Evolutionary conservation across 2,797 vertebrate species (phyloP).

Genomic region (Sebastiscus albofasciatus): DNA sequence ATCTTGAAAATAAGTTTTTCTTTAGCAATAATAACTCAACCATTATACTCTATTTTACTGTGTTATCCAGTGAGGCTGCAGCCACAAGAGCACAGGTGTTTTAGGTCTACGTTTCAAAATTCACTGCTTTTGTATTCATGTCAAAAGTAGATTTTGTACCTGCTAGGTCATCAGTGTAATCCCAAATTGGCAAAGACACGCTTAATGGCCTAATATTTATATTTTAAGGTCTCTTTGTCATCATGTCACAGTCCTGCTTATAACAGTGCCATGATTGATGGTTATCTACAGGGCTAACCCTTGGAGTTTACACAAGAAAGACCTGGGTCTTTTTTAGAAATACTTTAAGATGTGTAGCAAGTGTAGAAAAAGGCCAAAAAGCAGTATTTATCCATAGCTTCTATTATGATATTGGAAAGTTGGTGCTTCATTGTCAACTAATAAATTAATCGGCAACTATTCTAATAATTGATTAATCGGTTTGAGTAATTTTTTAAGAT

Average conservation of each 20-base stretch:
- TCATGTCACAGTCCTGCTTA: constrained; percentile 24
- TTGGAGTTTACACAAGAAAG: constrained; percentile 21
- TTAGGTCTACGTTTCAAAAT: constrained; percentile 19
- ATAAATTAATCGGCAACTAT: too few species aligned
- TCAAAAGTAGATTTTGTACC: constrained; percentile 18
- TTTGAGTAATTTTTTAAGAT: too few species aligned
- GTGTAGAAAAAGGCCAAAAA: background rate
- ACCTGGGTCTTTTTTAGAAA: background rate
- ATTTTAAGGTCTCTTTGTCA: constrained; percentile 33
- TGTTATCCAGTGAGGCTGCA: background rate
- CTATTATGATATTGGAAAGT: background rate
- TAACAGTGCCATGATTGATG: constrained; percentile 30
- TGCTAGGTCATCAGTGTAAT: constrained; percentile 12
- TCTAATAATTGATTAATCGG: too few species aligned
- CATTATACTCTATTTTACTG: background rate
- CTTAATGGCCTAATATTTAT: constrained; percentile 41
- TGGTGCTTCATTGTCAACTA: background rate
- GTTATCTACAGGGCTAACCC: background rate
- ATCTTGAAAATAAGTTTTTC: background rate
- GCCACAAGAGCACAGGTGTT: constrained; percentile 41
- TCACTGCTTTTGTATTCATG: constrained; percentile 10
- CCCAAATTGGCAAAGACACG: constrained; percentile 10
- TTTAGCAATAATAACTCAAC: background rate
- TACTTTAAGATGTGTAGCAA: background rate
- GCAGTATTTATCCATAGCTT: background rate